Percentiles rank a stretch among this genome's conserved stretches.
These are phyloP conservation scores for Cabera pusaria DNA, from an alignment of 2,888 invertebrate species.

Conservation along the genomic window DNA sequence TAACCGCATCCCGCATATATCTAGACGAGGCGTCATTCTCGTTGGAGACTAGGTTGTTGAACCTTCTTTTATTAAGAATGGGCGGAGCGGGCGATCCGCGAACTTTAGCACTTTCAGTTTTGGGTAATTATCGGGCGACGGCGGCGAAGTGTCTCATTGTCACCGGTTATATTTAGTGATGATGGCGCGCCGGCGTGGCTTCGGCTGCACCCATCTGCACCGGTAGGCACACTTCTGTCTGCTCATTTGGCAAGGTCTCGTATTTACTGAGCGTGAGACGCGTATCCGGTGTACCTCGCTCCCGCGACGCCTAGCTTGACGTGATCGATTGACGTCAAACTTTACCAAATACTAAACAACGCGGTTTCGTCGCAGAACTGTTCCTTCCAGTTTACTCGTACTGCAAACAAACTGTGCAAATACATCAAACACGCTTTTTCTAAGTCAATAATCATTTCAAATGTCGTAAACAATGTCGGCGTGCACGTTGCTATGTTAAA, in stretches of 20 bases:
- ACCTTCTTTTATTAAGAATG: constrained; percentile 67
- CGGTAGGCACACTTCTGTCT: constrained; percentile 37
- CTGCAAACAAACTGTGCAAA: too few relatives aligned
- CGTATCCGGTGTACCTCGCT: constrained; percentile 42
- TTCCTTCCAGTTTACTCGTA: too few relatives aligned
- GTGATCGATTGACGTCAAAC: constrained; percentile 35
- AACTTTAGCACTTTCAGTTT: constrained; percentile 52
- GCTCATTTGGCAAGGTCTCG: constrained; percentile 48
- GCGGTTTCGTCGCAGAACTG: too few relatives aligned
- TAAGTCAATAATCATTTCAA: constrained; percentile 6
- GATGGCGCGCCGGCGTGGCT: constrained; percentile 46
- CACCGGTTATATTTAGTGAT: constrained; percentile 65
- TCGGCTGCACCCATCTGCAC: constrained; percentile 17
- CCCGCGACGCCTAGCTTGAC: constrained; percentile 20
- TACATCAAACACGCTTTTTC: constrained; percentile 5
- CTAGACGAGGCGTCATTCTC: constrained; percentile 68
- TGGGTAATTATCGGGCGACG: constrained; percentile 48
- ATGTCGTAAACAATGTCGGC: constrained; percentile 7
- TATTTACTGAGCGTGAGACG: constrained; percentile 29
- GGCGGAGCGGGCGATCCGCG: constrained; percentile 45
- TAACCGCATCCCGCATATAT: constrained; percentile 77
- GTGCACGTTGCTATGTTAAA: constrained; percentile 14
- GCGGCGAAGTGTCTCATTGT: constrained; percentile 66
- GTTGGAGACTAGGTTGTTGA: constrained; percentile 72
- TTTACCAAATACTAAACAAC: constrained; percentile 12